Evolutionary conservation across 2,888 invertebrate genomes (phyloP).

Genomic region (Penaeus monodon): DNA sequence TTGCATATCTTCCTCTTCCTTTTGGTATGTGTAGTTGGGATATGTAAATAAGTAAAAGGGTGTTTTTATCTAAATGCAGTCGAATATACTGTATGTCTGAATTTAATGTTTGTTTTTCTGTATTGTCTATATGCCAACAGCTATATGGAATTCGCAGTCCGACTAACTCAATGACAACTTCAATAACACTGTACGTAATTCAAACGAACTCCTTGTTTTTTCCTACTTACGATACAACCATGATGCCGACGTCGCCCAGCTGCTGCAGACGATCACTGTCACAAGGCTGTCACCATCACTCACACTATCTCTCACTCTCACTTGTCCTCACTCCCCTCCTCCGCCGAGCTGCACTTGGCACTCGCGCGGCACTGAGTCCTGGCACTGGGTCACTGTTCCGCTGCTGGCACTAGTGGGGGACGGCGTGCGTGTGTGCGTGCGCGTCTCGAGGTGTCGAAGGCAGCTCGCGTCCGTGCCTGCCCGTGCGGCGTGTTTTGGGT

Average conservation of each 20-base stretch:
- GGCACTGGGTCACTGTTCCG: not conserved
- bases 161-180: no score
- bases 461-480: no score
- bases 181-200: no score
- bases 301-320: not conserved
- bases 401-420: not conserved
- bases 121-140: no score
- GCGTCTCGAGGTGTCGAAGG: not conserved
- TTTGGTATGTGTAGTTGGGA: no score
- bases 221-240: conserved; percentile 13
- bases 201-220: not conserved
- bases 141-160: no score
- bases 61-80: no score
- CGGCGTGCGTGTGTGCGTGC: not conserved
- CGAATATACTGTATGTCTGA: no score
- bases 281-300: not conserved
- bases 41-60: no score
- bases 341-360: not conserved
- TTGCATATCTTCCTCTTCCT: no score
- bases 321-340: not conserved
- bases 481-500: no score
- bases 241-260: not conserved
- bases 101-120: no score
- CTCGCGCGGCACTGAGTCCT: conserved; percentile 2
- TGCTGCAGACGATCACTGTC: not conserved